phyloP scores from a whole-genome alignment of 1,140 invertebrate species.

The Myzus persicae region DNA sequence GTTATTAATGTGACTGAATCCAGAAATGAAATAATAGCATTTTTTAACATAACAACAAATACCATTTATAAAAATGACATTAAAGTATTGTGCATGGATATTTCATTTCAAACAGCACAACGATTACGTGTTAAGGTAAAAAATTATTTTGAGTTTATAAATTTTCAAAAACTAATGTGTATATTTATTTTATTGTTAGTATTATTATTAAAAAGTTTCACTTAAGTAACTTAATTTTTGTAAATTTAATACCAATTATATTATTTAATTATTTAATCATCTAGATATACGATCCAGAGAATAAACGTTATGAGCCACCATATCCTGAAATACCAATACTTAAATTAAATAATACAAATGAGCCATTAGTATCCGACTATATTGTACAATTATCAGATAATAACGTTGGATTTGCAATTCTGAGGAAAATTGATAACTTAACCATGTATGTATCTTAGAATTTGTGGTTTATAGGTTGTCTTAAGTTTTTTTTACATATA shows the following conservation, averaged over 20 bases:
- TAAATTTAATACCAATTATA: not conserved
- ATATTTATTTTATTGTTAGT: too few species aligned
- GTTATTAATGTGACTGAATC: constrained; percentile 70
- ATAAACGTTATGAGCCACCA: constrained; percentile 72
- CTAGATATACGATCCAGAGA: constrained; percentile 72
- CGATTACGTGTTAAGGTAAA: constrained; percentile 75
- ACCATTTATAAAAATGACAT: constrained; percentile 76
- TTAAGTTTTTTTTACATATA: not conserved
- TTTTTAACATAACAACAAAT: constrained; percentile 67
- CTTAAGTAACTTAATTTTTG: not conserved
- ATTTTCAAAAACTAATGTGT: too few species aligned
- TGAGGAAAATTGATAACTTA: constrained; percentile 59
- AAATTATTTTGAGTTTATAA: not conserved
- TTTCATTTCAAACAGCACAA: constrained; percentile 71
- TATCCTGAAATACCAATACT: constrained; percentile 69
- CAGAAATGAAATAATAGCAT: constrained; percentile 69
- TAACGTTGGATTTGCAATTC: constrained; percentile 60
- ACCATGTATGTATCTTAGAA: constrained; percentile 58
- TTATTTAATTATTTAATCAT: constrained; percentile 29
- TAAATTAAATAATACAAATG: constrained; percentile 21
- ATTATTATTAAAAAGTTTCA: not conserved
- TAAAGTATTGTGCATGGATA: constrained; percentile 69
- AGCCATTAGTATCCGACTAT: constrained; percentile 39
- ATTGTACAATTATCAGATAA: constrained; percentile 47
- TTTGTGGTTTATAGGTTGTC: not conserved